Conservation (phyloP, 2,797 vertebrate species). For the Propithecus perrieri region DNA sequence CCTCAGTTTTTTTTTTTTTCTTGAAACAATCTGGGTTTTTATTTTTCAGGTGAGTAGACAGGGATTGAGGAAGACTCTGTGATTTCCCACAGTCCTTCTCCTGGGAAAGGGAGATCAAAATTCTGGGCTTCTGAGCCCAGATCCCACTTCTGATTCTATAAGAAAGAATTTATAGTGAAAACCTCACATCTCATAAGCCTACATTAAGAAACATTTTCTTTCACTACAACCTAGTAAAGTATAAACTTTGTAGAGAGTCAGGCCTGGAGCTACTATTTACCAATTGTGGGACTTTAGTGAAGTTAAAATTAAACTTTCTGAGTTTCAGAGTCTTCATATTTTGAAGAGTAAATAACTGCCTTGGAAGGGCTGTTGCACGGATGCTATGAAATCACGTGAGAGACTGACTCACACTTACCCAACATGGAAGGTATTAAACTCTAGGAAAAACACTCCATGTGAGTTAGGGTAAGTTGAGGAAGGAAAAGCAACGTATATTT, state of each 20-base stretch:
- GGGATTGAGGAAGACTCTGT: background rate
- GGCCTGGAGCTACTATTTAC: background rate
- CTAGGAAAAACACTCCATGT: background rate
- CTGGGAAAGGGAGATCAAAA: background rate
- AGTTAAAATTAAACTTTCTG: slow-evolving; percentile 2
- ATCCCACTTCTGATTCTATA: background rate
- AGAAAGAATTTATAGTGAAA: background rate
- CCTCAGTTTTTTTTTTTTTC: background rate
- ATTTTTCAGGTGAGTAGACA: background rate
- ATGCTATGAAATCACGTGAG: background rate
- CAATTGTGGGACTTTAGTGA: background rate
- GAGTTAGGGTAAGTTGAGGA: background rate
- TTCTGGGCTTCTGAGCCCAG: background rate
- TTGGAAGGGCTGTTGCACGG: background rate
- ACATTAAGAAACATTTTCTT: background rate
- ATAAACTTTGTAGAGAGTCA: background rate
- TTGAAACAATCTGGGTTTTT: background rate
- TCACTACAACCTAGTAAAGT: background rate
- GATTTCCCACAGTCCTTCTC: background rate
- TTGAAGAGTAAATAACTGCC: background rate
- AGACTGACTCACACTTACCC: background rate
- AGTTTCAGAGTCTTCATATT: background rate
- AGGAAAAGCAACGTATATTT: background rate
- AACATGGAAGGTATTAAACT: background rate
- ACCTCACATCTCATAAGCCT: background rate